A percentile compares a stretch with the other conserved stretches of the same genome.
These are phyloP conservation scores for Argyrosomus regius DNA, from an alignment of 2,797 vertebrate species.

Conservation along the genomic window DNA sequence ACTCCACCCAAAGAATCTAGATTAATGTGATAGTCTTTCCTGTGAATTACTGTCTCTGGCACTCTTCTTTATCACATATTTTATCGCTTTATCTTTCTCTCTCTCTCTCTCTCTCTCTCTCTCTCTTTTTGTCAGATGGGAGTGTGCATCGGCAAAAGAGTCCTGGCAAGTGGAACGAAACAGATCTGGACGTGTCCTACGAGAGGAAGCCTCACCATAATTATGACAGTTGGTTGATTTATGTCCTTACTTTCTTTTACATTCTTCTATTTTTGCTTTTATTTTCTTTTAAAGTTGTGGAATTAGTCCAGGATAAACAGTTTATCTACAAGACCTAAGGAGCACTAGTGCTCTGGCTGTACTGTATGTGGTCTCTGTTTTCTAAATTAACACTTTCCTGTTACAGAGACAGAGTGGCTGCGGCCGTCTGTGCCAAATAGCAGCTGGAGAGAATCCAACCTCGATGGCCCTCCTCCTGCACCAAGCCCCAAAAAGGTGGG, in stretches of 20 bases:
- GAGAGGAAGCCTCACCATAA: constrained; percentile 88
- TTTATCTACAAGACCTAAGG: neutral
- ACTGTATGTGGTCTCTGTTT: neutral
- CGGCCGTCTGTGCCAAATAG: constrained; percentile 82
- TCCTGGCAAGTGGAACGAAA: constrained; percentile 90
- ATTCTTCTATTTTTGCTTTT: neutral
- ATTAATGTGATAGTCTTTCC: neutral
- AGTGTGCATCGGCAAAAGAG: constrained; percentile 79
- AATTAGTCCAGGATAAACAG: neutral
- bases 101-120: neutral
- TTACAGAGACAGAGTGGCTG: constrained; percentile 83
- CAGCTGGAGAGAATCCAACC: constrained; percentile 91
- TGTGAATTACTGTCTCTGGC: neutral
- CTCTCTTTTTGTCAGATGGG: constrained; percentile 83
- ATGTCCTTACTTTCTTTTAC: no score
- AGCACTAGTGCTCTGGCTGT: neutral
- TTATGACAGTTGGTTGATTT: constrained; percentile 87
- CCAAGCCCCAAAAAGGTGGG: constrained; percentile 75
- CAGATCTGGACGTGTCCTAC: constrained; percentile 89
- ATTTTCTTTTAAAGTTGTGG: neutral
- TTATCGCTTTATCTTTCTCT: neutral
- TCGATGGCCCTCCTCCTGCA: constrained; percentile 84
- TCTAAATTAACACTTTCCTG: constrained; percentile 22
- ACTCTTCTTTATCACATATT: neutral
- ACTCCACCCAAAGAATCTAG: neutral